Evolutionary conservation across 2,888 invertebrate genomes (phyloP), one percentile per base, ranked within the genome.

Genomic region (Epinotia bilunana): DNA sequence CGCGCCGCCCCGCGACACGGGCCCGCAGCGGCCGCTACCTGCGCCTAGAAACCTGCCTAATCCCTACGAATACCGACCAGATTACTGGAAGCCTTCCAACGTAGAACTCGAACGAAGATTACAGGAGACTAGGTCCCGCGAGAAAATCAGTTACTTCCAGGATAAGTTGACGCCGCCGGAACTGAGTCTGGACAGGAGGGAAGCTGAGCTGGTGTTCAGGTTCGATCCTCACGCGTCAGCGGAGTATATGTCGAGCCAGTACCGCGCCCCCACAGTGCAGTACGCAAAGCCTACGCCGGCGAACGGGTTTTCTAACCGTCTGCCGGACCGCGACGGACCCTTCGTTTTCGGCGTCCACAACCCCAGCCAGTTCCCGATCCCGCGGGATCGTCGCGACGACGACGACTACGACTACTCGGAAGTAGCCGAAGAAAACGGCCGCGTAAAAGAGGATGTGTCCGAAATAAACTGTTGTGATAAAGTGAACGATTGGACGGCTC

Each of bases 321-420:
- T 89, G 82, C 92, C 91, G 78, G 92, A 92, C 83, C 88, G 89
- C 86, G 93, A 94, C 83, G 95, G 95, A 53, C 95, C 95, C 81
- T 95, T 95, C 87, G 95, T 95, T 81, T 95, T 95, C 85, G 95
- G 95, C 79, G 92, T 95, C 76, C 95, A 95, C 85, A 92, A 91
- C 79, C 94, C 94, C 73, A 93, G 93, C 85, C 94, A 94, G 85
- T 94, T 94, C 85, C 91, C 92, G 55, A 84, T 90, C 74, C 83
- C 87, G 78, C 87, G 90, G 64, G 69, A 69, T 58, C 69, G 69
- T 46, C 86, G 88, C 78, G 91, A 90, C 72, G 91, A 92, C 13
- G 93, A 93, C 77, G 94, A 94, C 83, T 93, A 93, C 84, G 94
- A 94, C 80, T 94, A 93, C 79, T 93, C 94, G 9, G 93, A 94